Evolutionary conservation across 2,797 vertebrate genomes (phyloP), one percentile per base, ranked within the genome.

Genomic region (Bradypodion ventrale): DNA sequence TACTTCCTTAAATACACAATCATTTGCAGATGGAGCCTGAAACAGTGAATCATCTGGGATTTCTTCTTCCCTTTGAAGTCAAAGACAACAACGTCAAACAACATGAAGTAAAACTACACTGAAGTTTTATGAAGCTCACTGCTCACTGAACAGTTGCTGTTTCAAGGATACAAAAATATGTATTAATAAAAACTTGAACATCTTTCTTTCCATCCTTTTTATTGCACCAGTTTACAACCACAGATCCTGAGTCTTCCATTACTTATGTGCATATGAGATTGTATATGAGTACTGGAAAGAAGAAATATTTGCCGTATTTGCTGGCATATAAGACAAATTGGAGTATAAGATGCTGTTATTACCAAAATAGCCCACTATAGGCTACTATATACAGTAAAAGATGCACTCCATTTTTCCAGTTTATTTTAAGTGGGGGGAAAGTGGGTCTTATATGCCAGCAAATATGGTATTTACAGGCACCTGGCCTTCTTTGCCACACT

Each of bases 1-100:
- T 37, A 72, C 87, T 89, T 60, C 74, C 63, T 74, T 63, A 82
- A 87, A 42, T 0, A 0, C 12, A 27, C 16, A 87, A 89, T 88
- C 32, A 56, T 79, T 85, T 84, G 85, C 86, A 83, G 84, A 86
- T 52, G 88, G 78, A 88, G 59, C 79, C 9, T 19, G 62, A 85
- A 79, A 52, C 82, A 75, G 74, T 56, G 63, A 65, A 25, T 80
- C 89, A 52, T 0, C 75, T 81, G 87, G 73, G 84, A 87, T 89
- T 87, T 89, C 79, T 84, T 81, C 10, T 1, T 93, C 83, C 72
- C 90, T 46, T 78, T 62, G 56, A 82, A 59, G 62, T 75, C 68
- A 77, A n/a, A 68, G 75, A 2, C 81, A 84, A 12, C 23, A 2
- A 56, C 21, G 52, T 12, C 27, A 65, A 79, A 42, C 63, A 68